These are phyloP conservation scores for Metalampra italica DNA, from an alignment of 2,888 invertebrate genomes.

Conservation along the genomic window DNA sequence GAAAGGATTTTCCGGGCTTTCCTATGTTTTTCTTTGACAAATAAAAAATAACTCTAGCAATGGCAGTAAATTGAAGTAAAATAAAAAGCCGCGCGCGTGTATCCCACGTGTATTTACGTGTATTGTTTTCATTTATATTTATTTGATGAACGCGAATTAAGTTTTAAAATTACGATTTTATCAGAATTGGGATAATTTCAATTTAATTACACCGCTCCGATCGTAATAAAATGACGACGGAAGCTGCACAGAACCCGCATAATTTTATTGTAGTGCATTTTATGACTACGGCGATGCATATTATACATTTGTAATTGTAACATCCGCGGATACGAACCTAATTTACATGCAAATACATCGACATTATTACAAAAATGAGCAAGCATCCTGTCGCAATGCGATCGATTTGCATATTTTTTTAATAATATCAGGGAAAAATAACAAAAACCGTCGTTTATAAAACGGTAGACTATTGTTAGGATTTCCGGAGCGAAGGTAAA, in stretches of 20 bases:
- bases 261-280: conserved; percentile 38
- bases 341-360: conserved; percentile 74
- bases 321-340: conserved; percentile 64
- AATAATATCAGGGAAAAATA: conserved; percentile 65
- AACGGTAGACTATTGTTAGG: conserved; percentile 61
- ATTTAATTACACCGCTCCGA: conserved; percentile 1
- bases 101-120: no score
- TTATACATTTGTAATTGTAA: conserved; percentile 64
- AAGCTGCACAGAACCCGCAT: conserved; percentile 27
- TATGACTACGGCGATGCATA: conserved; percentile 54
- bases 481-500: conserved; percentile 62
- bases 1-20: no score
- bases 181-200: not conserved
- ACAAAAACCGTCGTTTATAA: conserved; percentile 62
- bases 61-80: no score
- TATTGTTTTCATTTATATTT: no score
- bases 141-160: no score
- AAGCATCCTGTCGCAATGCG: conserved; percentile 66
- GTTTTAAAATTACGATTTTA: no score
- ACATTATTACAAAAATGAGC: conserved; percentile 72
- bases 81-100: no score
- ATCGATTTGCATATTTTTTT: conserved; percentile 78
- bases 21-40: no score
- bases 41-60: no score
- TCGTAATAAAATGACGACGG: conserved; percentile 21